phyloP scores from a whole-genome alignment of 2,113 vertebrate species.

The Psephotus haematonotus region DNA sequence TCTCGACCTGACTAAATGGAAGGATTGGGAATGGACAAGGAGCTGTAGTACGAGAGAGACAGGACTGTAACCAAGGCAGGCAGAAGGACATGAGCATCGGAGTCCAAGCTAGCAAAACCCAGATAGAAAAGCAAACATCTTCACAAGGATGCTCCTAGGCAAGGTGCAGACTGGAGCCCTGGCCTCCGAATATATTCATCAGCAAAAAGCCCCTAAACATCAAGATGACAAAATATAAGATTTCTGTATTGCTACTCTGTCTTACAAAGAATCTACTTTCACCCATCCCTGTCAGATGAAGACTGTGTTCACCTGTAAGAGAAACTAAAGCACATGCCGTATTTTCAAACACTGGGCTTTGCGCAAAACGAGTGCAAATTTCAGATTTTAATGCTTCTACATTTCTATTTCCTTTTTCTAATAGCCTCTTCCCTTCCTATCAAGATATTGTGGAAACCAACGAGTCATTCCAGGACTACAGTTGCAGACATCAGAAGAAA shows the following conservation, averaged over 20 bases:
- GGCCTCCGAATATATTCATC: background rate
- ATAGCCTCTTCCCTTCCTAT: background rate
- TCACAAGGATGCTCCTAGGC: background rate
- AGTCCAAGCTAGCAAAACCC: background rate
- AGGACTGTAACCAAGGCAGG: background rate
- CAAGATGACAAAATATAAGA: background rate
- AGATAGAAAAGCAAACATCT: background rate
- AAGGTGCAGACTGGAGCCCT: background rate
- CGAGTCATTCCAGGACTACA: background rate
- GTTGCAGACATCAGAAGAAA: background rate
- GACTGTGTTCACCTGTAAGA: background rate
- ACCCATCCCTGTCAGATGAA: background rate
- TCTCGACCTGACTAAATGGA: background rate
- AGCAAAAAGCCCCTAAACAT: background rate
- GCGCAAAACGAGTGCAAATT: background rate
- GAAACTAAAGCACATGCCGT: background rate
- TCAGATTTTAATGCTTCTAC: background rate
- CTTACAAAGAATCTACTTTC: background rate
- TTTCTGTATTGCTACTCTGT: background rate
- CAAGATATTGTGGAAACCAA: background rate
- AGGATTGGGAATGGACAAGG: background rate
- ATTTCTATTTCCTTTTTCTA: background rate
- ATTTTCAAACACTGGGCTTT: background rate
- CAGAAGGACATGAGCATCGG: background rate
- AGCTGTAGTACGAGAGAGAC: background rate